phyloP scores from a whole-genome alignment of 2,113 vertebrate genomes.

The Symphodus melops region DNA sequence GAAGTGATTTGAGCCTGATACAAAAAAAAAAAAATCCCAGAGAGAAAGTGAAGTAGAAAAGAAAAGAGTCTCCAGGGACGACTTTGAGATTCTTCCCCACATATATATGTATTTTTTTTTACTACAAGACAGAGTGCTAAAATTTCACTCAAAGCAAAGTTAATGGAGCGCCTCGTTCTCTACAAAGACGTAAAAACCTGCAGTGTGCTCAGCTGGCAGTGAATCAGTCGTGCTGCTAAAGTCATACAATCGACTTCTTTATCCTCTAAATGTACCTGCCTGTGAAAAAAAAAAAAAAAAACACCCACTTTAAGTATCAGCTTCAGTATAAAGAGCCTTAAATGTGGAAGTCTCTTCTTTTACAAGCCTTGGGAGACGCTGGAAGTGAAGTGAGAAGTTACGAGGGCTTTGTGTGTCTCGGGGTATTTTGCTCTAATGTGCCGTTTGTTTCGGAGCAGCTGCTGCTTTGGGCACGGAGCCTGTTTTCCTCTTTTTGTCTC shows the following conservation, averaged over 20 bases:
- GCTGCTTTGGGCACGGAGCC: slow-evolving; percentile 60
- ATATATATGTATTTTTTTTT: slow-evolving; percentile 33
- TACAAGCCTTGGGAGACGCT: slow-evolving; percentile 37
- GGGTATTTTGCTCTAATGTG: slow-evolving; percentile 59
- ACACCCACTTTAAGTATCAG: slow-evolving; percentile 12
- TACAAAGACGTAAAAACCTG: slow-evolving; percentile 26
- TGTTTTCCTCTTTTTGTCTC: slow-evolving; percentile 57
- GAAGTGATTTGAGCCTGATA: too few relatives aligned
- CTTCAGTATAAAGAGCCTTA: slow-evolving; percentile 19
- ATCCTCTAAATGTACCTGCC: slow-evolving; percentile 39
- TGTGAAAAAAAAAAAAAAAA: slow-evolving; percentile 10
- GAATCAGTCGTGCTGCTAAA: slow-evolving; percentile 40
- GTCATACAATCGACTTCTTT: slow-evolving; percentile 31
- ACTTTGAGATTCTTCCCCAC: slow-evolving; percentile 11
- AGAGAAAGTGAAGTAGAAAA: neutral
- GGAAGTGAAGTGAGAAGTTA: slow-evolving; percentile 52
- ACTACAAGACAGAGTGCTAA: neutral
- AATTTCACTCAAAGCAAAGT: slow-evolving; percentile 32
- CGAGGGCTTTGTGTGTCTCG: slow-evolving; percentile 49
- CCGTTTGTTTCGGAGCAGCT: slow-evolving; percentile 67
- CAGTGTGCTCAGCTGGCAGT: slow-evolving; percentile 14
- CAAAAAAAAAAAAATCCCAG: too few relatives aligned
- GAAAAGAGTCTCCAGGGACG: neutral
- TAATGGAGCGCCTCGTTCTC: slow-evolving; percentile 39
- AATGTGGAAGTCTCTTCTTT: slow-evolving; percentile 38